Evolutionary conservation across 2,888 invertebrate genomes (phyloP).

Genomic region (Calliphora vomitoria): DNA sequence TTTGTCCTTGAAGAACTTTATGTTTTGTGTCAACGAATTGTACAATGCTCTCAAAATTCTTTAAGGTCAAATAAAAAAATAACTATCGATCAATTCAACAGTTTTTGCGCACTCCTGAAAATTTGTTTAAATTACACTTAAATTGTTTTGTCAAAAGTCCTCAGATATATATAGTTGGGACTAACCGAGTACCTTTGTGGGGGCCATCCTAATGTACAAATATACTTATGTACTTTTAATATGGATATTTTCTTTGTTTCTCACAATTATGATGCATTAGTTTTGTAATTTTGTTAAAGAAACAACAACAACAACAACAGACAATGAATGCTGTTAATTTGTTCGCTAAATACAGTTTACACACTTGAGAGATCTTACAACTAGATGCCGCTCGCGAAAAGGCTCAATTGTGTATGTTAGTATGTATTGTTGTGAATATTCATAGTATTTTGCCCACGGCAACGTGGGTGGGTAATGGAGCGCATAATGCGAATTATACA

Average conservation of each 20-base stretch:
- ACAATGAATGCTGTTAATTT: constrained; percentile 32
- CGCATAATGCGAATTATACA: constrained; percentile 70
- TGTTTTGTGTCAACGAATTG: too few species aligned
- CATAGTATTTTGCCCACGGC: constrained; percentile 21
- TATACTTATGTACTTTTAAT: not conserved
- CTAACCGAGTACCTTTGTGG: too few species aligned
- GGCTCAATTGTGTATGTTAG: constrained; percentile 1
- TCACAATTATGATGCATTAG: constrained; percentile 24
- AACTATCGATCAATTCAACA: too few species aligned
- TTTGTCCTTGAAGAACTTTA: too few species aligned
- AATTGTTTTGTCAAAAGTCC: too few species aligned
- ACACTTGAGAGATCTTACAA: constrained; percentile 66
- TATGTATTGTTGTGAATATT: too few species aligned
- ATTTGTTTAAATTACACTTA: too few species aligned
- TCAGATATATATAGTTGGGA: too few species aligned
- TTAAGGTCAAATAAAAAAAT: too few species aligned
- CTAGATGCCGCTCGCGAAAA: constrained; percentile 31
- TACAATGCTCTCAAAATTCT: too few species aligned
- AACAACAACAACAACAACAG: not conserved
- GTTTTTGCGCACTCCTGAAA: too few species aligned
- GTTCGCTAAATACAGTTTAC: constrained; percentile 67
- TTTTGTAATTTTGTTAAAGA: constrained; percentile 43
- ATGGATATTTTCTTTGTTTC: not conserved
- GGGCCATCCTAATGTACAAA: not conserved
- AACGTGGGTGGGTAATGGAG: constrained; percentile 75